Percentiles rank a stretch among this genome's conserved stretches.
phyloP scores from a whole-genome alignment of 2,888 invertebrate species.

The Pterobdella sp. region DNA sequence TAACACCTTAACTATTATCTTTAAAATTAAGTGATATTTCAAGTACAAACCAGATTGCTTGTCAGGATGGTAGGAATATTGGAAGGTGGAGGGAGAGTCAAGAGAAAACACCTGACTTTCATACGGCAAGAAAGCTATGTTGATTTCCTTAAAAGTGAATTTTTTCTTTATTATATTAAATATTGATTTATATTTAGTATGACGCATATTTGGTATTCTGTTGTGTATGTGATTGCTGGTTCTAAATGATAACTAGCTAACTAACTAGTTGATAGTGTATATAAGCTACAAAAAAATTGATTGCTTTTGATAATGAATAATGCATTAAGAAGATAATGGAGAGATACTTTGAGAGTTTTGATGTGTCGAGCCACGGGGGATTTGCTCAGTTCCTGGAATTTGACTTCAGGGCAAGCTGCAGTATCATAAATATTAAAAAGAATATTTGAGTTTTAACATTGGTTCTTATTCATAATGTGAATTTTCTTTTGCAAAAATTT shows the following conservation, averaged over 20 bases:
- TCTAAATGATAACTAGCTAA: too few relatives aligned
- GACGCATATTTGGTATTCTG: too few relatives aligned
- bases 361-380: slow-evolving; percentile 71
- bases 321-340: too few relatives aligned
- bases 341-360: slow-evolving; percentile 79
- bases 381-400: slow-evolving; percentile 75
- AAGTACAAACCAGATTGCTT: slow-evolving; percentile 59
- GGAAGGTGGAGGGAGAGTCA: slow-evolving; percentile 91
- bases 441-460: not conserved
- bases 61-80: slow-evolving; percentile 87
- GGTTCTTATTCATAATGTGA: not conserved
- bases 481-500: not conserved
- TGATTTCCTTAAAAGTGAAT: too few relatives aligned
- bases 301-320: too few relatives aligned
- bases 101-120: slow-evolving; percentile 62
- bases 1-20: too few relatives aligned
- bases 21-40: too few relatives aligned
- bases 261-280: too few relatives aligned
- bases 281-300: too few relatives aligned
- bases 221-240: too few relatives aligned
- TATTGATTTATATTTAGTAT: too few relatives aligned
- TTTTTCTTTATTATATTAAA: too few relatives aligned
- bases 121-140: slow-evolving; percentile 85
- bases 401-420: slow-evolving; percentile 70
- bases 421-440: not conserved